Base-by-base conservation (phyloP, 2,113 vertebrate species). In the Pao palembangensis region DNA sequence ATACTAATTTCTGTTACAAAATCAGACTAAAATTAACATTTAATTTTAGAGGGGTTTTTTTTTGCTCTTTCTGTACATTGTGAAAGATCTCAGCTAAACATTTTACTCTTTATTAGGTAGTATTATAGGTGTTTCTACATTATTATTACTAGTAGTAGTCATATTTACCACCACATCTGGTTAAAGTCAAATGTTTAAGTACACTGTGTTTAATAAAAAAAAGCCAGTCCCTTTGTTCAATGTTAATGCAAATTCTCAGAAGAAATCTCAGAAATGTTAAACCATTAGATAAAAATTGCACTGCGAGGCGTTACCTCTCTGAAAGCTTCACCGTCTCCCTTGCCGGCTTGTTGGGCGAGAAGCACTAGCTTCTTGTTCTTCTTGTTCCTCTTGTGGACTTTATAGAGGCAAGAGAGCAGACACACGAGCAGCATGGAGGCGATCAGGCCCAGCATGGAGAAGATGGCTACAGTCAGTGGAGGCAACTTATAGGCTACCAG, bases 371-470 rank as follows among this genome's bases (percentile, higher is more conserved):
- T 89, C 62, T 80, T 83, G 80, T 70, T 89, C 85, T 87, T 91
- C 67, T 87, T 58, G 0, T 86, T 86, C 64, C 90, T 82, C 48
- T 74, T 76, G 8, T 81, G 89, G 13, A 89, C 79, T 23, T 85
- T 89, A 34, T 83, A 82, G 68, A 90, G 17, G 19, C 91, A 92
- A 58, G 91, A 92, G 0, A 91, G 65, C 75, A 91, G 81, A 58
- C 91, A 92, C 41, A 87, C 41, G 66, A 90, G 69, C 63, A 92
- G 80, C 83, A 92, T 87, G 67, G 87, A 73, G 38, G 75, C 90
- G 49, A 92, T 69, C 48, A 92, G 73, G 17, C 84, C 41, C 60
- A 90, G 46, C 82, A 92, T n/a, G 43, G 85, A 59, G 15, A 92
- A 69, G 78, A 92, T 58, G 31, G 81, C 88, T 10, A 88, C 69